These are phyloP conservation scores for Ctenodactylus gundi DNA, from an alignment of 2,113 vertebrate genomes.

Conservation along the genomic window DNA sequence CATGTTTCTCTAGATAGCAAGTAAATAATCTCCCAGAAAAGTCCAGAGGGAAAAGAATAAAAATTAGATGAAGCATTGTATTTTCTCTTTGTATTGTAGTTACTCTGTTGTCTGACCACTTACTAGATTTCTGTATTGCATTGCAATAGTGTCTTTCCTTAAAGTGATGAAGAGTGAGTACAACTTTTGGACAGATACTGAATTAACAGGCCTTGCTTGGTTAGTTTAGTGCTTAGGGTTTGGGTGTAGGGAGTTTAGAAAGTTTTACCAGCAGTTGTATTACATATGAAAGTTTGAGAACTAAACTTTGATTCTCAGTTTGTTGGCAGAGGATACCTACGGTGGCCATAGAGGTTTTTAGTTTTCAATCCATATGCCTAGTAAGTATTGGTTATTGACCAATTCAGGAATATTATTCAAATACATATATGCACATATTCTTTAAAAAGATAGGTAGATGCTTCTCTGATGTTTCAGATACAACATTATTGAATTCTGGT, in stretches of 20 bases:
- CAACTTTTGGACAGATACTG: constrained; percentile 59
- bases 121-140: not conserved
- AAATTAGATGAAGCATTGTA: not conserved
- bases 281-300: not conserved
- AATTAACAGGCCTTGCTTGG: not conserved
- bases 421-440: not conserved
- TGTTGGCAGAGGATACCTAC: not conserved
- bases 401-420: constrained; percentile 28
- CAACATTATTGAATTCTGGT: not conserved
- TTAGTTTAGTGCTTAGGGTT: constrained; percentile 8
- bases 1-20: not conserved
- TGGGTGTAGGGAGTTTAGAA: not conserved
- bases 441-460: not conserved
- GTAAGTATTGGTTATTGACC: not conserved
- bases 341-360: not conserved
- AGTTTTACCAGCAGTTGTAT: not conserved
- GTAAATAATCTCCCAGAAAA: not conserved
- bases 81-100: constrained; percentile 8
- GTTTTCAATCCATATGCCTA: not conserved
- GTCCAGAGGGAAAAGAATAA: not conserved
- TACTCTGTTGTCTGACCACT: not conserved
- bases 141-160: not conserved
- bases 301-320: not conserved
- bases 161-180: constrained; percentile 27
- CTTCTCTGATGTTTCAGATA: not conserved